phyloP scores from a whole-genome alignment of 2,797 vertebrate species.

The Fistularia commersonii region DNA sequence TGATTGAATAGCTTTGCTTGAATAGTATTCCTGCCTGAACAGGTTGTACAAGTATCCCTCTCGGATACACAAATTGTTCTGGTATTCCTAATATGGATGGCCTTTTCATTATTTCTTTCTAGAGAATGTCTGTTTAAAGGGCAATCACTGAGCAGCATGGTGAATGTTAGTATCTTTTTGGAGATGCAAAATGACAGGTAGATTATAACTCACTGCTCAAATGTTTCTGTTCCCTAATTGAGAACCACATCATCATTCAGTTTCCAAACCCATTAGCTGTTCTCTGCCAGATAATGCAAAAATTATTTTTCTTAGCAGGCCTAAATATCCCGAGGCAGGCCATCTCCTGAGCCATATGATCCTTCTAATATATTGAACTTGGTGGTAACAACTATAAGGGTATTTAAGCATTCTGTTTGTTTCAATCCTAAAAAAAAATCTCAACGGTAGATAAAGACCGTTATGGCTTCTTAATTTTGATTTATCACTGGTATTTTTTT shows the following conservation, averaged over 20 bases:
- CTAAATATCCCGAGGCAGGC: slow-evolving; percentile 25
- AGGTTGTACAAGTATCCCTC: not conserved
- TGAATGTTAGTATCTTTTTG: slow-evolving; percentile 40
- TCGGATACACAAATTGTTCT: not conserved
- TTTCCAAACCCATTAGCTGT: slow-evolving; percentile 15
- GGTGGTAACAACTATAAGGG: too few species aligned
- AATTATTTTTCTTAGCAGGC: slow-evolving; percentile 5
- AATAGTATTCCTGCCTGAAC: not conserved
- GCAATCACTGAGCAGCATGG: slow-evolving; percentile 30
- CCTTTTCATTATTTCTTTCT: slow-evolving; percentile 37
- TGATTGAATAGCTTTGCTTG: too few species aligned
- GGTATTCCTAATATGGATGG: slow-evolving; percentile 22
- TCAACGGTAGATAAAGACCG: too few species aligned
- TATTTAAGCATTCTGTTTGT: too few species aligned
- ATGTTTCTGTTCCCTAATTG: not conserved
- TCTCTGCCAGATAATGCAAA: slow-evolving; percentile 13
- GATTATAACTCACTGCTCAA: slow-evolving; percentile 39
- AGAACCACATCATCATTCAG: too few species aligned
- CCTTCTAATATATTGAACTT: slow-evolving; percentile 1
- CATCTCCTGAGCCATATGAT: slow-evolving; percentile 17
- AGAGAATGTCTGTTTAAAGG: slow-evolving; percentile 27
- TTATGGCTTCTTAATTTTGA: too few species aligned
- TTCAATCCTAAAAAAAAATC: too few species aligned
- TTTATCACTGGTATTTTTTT: slow-evolving; percentile 3
- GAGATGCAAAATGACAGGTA: slow-evolving; percentile 28